phyloP scores from a whole-genome alignment of 2,797 vertebrate species.

The Gallinago stenura region DNA sequence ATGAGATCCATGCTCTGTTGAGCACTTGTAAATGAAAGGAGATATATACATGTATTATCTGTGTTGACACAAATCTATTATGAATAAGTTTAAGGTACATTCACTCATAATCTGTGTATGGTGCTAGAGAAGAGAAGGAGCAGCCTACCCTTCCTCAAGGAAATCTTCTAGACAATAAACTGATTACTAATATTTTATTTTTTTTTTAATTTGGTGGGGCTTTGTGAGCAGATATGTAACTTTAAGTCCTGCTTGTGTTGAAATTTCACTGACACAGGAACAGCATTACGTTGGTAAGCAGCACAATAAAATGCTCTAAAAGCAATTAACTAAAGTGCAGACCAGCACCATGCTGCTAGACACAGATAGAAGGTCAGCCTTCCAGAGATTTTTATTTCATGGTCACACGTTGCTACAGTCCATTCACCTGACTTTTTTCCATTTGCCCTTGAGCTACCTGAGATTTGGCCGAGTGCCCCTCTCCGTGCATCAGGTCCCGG shows the following conservation, averaged over 20 bases:
- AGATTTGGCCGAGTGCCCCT: not conserved
- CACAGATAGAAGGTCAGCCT: not conserved
- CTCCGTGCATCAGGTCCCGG: not conserved
- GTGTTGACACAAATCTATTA: constrained; percentile 4
- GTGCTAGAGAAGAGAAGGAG: not conserved
- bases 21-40: not conserved
- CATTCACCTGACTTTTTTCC: not conserved
- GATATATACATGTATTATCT: not conserved
- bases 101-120: not conserved
- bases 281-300: not conserved
- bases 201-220: not conserved
- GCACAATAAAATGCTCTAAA: constrained; percentile 5
- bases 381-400: not conserved
- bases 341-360: not conserved
- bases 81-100: not conserved
- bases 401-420: not conserved
- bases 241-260: not conserved
- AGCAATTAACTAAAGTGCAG: not conserved
- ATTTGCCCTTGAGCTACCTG: not conserved
- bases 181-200: not conserved
- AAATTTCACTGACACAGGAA: not conserved
- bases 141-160: not conserved
- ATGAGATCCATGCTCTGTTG: not conserved
- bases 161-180: constrained; percentile 26
- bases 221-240: not conserved